Percentiles rank a stretch among this genome's conserved stretches.
These are phyloP conservation scores for Adelges cooleyi DNA, from an alignment of 1,140 invertebrate genomes.

Conservation along the genomic window DNA sequence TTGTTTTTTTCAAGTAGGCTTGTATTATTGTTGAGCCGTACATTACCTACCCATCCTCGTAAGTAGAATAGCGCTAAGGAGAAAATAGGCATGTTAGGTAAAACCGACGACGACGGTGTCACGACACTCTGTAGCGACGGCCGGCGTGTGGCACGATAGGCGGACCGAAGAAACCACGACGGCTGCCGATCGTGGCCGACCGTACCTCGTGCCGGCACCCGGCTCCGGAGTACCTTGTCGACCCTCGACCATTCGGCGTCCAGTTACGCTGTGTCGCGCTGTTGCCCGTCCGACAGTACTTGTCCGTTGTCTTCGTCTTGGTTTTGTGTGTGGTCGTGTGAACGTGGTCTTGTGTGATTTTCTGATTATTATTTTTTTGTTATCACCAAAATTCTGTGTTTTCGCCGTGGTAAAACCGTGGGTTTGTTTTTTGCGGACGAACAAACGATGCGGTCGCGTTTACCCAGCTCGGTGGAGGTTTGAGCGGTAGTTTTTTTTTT, in stretches of 20 bases:
- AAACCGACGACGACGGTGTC: neutral
- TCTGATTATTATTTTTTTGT: neutral
- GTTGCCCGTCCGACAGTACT: neutral
- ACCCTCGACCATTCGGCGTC: constrained; percentile 12
- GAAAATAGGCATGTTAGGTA: too few relatives aligned
- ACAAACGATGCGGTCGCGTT: too few relatives aligned
- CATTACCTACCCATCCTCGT: too few relatives aligned
- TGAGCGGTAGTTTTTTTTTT: too few relatives aligned
- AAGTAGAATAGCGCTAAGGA: too few relatives aligned
- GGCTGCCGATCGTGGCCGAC: neutral
- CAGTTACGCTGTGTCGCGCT: neutral
- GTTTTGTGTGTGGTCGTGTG: neutral
- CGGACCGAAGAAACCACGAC: neutral
- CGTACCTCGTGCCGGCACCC: neutral
- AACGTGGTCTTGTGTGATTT: neutral
- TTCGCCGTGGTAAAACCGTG: neutral
- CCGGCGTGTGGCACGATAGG: neutral
- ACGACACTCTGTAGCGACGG: neutral
- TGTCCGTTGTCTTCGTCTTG: neutral
- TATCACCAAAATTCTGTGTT: neutral
- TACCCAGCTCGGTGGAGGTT: too few relatives aligned
- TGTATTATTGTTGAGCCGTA: too few relatives aligned
- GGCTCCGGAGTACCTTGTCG: neutral
- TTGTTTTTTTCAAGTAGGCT: too few relatives aligned
- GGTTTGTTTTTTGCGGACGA: too few relatives aligned